These are phyloP conservation scores for Ridgeia piscesae DNA, from an alignment of 1,140 invertebrate species.

Conservation along the genomic window DNA sequence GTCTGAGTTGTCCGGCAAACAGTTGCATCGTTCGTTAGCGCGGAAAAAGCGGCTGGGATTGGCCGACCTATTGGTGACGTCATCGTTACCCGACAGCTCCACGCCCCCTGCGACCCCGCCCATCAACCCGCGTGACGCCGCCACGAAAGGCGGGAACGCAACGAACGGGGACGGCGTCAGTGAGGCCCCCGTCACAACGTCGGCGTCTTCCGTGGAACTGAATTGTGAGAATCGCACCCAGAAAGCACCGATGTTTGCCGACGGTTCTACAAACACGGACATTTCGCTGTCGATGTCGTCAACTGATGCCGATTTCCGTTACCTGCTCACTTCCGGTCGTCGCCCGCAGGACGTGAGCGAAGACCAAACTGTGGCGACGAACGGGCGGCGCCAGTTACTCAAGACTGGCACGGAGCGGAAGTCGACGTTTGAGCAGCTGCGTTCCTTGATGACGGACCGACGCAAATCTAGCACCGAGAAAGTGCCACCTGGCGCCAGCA, in stretches of 20 bases:
- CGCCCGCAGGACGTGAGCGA: neutral
- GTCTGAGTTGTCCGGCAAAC: neutral
- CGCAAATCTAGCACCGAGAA: neutral
- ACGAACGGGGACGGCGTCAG: too few species aligned
- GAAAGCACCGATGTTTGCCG: neutral
- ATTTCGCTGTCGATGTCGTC: neutral
- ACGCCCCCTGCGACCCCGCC: neutral
- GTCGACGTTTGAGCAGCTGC: neutral
- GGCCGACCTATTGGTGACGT: neutral
- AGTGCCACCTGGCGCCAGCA: neutral
- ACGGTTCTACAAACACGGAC: neutral
- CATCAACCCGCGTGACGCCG: neutral
- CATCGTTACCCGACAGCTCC: neutral
- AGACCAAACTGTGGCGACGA: neutral
- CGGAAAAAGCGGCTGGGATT: slow-evolving; percentile 12
- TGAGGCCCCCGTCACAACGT: neutral
- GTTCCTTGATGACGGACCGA: neutral
- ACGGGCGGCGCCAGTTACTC: neutral
- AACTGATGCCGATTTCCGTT: neutral
- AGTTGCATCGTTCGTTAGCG: neutral
- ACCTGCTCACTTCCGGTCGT: neutral
- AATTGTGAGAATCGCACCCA: neutral
- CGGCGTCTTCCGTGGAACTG: neutral
- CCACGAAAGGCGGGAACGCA: neutral
- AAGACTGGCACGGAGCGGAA: neutral